phyloP scores from a whole-genome alignment of 2,888 invertebrate genomes.

The Pristionchus maxplancki region DNA sequence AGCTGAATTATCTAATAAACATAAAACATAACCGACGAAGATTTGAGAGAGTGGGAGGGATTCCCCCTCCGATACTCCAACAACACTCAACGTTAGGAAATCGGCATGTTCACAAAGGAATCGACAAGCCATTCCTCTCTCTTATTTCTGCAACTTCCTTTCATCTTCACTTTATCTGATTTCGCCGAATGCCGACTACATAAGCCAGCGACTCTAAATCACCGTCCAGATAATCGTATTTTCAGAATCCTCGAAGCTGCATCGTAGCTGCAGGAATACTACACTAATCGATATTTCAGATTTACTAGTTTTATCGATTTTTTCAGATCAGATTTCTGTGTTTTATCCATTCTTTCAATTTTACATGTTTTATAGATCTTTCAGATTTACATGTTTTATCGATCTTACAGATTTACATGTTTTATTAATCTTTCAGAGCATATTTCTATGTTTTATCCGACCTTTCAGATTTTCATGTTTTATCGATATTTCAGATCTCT shows the following conservation, averaged over 20 bases:
- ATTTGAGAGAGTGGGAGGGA: too few relatives aligned
- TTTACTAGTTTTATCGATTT: not conserved
- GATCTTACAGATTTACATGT: not conserved
- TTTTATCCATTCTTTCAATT: not conserved
- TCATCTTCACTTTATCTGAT: not conserved
- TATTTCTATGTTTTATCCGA: too few relatives aligned
- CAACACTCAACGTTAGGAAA: not conserved
- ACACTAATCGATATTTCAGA: constrained; percentile 10
- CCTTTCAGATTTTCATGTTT: not conserved
- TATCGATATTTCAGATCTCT: not conserved
- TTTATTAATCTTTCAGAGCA: not conserved
- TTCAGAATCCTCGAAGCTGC: not conserved
- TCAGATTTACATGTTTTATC: not conserved
- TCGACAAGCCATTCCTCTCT: not conserved
- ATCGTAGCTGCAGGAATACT: not conserved
- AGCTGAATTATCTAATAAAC: too few relatives aligned
- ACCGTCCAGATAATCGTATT: not conserved
- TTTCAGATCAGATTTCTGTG: not conserved
- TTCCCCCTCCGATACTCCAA: too few relatives aligned
- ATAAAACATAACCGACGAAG: too few relatives aligned
- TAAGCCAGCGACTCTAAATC: not conserved
- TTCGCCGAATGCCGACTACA: not conserved
- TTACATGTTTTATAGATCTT: not conserved
- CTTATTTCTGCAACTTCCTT: not conserved
- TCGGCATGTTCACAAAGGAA: not conserved